Base-by-base conservation (phyloP, 2,888 invertebrate species). In the Papilio gigon region DNA sequence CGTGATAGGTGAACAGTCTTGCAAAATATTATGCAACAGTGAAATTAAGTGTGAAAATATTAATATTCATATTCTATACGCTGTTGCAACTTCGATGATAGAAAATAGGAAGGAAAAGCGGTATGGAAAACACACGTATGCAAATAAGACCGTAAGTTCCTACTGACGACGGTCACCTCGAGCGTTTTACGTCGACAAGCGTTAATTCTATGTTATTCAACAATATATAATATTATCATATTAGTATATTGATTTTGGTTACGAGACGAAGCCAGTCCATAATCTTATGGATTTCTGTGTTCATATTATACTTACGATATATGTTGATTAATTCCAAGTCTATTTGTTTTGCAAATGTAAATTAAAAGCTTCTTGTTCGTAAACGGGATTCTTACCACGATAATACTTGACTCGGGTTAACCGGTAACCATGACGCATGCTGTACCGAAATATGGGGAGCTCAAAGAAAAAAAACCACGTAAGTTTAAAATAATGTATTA, bases 41-140 rank as follows among this genome's bases (percentile, higher is more conserved):
- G 9, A 30, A 30, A 30, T 30, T 17, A 56, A 56, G 30, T 30
- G 4, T 6, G 9, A 14, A 27, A 9, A 14, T 17, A 53, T 53
- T n/a, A 53, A 56, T 56, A 53, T 30, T 53, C n/a, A 27, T 27
- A 30, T 56, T 17, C 30, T 17, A 44, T 44, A 44, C 0, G 27
- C 11, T 17, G 17, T 56, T 56, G 17, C n/a, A 56, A 30, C 53
- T 61, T 17, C 27, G 9, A 67, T 27, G 14, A 61, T 80, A 84
- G 82, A 84, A 85, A 85, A 84, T 80, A 84, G 85, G 82, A 86
- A 84, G 81, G 78, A 80, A 85, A 82, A 76, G 74, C 69, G 71
- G 71, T 72, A 67, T 65, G 77, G 75, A 76, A 78, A 80, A 77
- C 68, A 71, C 59, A 70, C 72, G 71, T 75, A 85, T 83, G 81